Evolutionary conservation across 2,797 vertebrate genomes (phyloP).

Genomic region (Pachyuromys duprasi): DNA sequence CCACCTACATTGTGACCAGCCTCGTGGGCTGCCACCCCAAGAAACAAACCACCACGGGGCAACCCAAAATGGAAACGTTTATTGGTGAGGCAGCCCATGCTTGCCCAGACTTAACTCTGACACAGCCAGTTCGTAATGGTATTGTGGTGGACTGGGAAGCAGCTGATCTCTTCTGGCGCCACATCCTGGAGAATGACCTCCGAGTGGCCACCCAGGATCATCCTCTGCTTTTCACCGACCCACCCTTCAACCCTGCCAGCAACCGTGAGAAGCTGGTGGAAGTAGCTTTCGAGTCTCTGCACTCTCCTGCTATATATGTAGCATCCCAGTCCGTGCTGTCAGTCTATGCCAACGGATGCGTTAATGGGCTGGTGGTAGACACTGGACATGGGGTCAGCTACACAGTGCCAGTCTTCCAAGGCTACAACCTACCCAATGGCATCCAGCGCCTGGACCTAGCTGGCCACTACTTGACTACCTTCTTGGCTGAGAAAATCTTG

Average conservation of each 20-base stretch:
- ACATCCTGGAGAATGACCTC: slow-evolving; percentile 80
- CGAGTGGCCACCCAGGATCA: slow-evolving; percentile 67
- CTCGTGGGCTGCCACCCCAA: slow-evolving; percentile 61
- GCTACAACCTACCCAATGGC: slow-evolving; percentile 79
- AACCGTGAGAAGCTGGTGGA: slow-evolving; percentile 83
- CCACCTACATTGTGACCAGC: slow-evolving; percentile 63
- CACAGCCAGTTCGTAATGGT: background rate
- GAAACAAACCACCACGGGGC: background rate
- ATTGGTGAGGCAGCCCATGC: slow-evolving; percentile 24
- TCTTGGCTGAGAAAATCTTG: slow-evolving; percentile 73
- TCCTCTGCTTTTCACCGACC: slow-evolving; percentile 81
- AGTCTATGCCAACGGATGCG: slow-evolving; percentile 74
- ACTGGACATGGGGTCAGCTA: slow-evolving; percentile 73
- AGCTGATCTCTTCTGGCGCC: slow-evolving; percentile 75
- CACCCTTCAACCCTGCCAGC: slow-evolving; percentile 79
- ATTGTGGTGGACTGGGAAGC: slow-evolving; percentile 79
- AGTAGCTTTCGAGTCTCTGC: slow-evolving; percentile 78
- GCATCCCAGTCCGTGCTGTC: slow-evolving; percentile 80
- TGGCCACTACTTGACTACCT: slow-evolving; percentile 78
- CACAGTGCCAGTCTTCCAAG: slow-evolving; percentile 80
- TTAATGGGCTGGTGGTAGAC: slow-evolving; percentile 83
- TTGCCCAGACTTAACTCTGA: slow-evolving; percentile 32
- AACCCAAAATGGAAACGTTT: slow-evolving; percentile 23
- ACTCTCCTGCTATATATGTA: slow-evolving; percentile 72
- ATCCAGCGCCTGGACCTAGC: slow-evolving; percentile 80